Evolutionary conservation across 2,113 vertebrate genomes (phyloP), one percentile per base, ranked within the genome.

Genomic region (Myxocyprinus asiaticus): DNA sequence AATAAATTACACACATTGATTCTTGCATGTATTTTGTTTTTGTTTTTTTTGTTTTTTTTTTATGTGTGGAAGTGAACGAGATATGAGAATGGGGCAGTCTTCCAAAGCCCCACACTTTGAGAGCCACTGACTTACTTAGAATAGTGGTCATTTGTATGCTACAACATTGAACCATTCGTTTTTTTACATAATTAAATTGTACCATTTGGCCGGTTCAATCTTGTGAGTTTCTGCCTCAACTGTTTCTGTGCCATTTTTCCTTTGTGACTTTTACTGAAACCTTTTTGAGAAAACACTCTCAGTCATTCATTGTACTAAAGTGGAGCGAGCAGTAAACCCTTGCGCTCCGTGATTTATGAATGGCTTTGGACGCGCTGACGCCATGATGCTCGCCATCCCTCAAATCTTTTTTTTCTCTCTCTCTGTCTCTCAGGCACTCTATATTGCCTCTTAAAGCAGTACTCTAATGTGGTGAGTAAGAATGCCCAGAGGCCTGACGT

Each of bases 401-500:
- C 61, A 73, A 59, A 70, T 42, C 42, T 55, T 44, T 58, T 63
- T 55, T 61, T 33, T 47, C 10, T 77, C 42, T 69, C 3, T 67
- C 17, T 77, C 50, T 75, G 43, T 85, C 61, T 69, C 80, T 1
- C 88, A 98, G 97, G 96, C 82, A 91, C 92, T 58, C 82, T 99
- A 65, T 98, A 94, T 87, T 88, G 82, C 83, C 90, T 98, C 77
- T 83, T 99, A 84, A 91, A 94, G 75, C 93, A 93, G 78, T 99
- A 98, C 70, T 96, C 93, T 87, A 92, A 81, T 47, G 83, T 93
- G 50, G 92, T 95, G 87, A 98, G 96, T 90, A 95, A 92, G 88
- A 94, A 92, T 85, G 95, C 89, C n/a, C 82, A 89, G 11, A 94
- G 93, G 81, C 95, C 96, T 22, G 93, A 95, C 62, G 45, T 93